Base-by-base conservation (phyloP, 2,888 invertebrate species). In the Pseudeuparius sepicola region DNA sequence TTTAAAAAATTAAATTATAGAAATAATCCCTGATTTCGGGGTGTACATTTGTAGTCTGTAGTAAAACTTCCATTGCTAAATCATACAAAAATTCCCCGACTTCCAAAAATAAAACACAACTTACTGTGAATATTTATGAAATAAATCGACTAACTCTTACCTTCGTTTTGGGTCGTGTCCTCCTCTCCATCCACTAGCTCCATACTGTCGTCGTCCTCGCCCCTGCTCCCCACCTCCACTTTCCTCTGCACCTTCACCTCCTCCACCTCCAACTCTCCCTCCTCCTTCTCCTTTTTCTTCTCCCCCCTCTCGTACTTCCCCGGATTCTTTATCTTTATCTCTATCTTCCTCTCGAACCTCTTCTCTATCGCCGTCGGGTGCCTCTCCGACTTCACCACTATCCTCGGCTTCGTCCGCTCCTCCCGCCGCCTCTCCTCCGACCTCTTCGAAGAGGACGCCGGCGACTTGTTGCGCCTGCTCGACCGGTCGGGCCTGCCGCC, bases 301-400 rank as follows among this genome's bases (percentile, higher is more conserved):
- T 36, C 38, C n/a, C 26, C 40, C 32, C 46, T 46, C 36, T 55
- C 51, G 33, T 60, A 60, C 36, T 61, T 60, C 1, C 54, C 45
- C 1, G 59, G 59, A 48, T 60, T 59, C 33, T 57, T 53, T 9
- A 60, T 59, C 42, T 57, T 60, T 12, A 60, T 60, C 42, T 61
- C 60, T 24, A 60, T 60, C 43, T 57, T 59, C 39, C 54, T 51
- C 31, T 53, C 51, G 27, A 46, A 47, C 14, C 39, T 40, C 26
- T 46, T 48, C 12, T 45, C 45, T 16, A 41, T 35, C 2, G 36
- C 20, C 2, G 44, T 39, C 4, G 43, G 37, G 11, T 38, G 40
- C 9, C 43, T 36, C 4, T 47, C 46, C 4, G 33, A 37, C 24
- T 44, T 49, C 4, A 45, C 17, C 7, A 40, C 14, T 14, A 45